Conservation (phyloP, 2,113 vertebrate genomes). For the Zosterops lateralis region DNA sequence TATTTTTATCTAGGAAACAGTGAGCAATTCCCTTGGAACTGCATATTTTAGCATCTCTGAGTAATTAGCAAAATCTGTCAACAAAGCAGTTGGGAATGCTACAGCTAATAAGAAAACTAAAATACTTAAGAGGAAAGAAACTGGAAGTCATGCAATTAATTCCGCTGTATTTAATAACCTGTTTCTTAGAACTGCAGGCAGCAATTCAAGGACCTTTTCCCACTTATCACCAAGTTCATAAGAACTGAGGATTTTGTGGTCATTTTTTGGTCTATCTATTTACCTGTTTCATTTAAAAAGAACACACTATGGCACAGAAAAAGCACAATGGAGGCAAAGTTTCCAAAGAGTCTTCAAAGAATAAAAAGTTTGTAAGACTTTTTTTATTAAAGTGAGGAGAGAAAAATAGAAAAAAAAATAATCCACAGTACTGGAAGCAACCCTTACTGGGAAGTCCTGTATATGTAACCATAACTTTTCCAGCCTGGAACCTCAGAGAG, state of each 20-base stretch:
- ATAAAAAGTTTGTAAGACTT: neutral
- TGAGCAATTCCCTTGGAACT: conserved; percentile 4
- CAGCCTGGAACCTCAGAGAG: neutral
- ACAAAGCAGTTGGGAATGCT: neutral
- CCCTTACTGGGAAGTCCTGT: neutral
- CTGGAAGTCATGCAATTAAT: neutral
- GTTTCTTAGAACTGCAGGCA: neutral
- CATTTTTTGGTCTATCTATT: neutral
- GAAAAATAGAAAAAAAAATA: neutral
- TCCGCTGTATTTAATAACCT: neutral
- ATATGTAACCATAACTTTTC: neutral
- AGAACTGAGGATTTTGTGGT: neutral
- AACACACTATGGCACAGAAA: neutral
- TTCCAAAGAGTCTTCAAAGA: neutral
- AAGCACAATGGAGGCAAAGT: neutral
- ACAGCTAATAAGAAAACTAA: neutral
- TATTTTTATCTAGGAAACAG: conserved; percentile 15
- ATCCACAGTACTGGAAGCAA: neutral
- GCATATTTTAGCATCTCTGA: neutral
- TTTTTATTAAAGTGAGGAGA: neutral
- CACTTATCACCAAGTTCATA: neutral
- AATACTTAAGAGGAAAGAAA: neutral
- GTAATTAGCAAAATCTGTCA: conserved; percentile 12
- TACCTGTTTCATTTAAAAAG: neutral
- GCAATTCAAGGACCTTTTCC: neutral